phyloP scores from a whole-genome alignment of 2,888 invertebrate species.

The Cephus nigrinus region DNA sequence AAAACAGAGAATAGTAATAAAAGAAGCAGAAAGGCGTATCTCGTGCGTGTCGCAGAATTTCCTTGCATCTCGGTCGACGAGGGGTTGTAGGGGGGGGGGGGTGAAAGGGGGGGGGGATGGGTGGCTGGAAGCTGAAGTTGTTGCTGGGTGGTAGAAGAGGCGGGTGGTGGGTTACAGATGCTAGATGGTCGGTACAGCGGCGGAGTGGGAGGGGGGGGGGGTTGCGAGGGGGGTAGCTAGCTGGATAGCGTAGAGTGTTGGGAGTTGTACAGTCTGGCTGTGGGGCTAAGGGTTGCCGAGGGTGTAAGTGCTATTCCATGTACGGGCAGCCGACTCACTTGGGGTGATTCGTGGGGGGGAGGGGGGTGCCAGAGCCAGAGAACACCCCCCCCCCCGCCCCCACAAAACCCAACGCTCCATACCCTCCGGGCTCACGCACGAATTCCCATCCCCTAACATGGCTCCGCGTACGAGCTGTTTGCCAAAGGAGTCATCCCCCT shows the following conservation, averaged over 20 bases:
- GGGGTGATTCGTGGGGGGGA: background rate
- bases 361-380: background rate
- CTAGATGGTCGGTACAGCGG: background rate
- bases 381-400: slow-evolving; percentile 11
- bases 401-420: slow-evolving; percentile 1
- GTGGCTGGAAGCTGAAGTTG: background rate
- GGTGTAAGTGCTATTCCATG: slow-evolving; percentile 65
- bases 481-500: slow-evolving; percentile 37
- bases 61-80: background rate
- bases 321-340: slow-evolving; percentile 45
- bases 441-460: background rate
- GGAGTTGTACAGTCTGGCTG: slow-evolving; percentile 25
- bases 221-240: slow-evolving; percentile 15
- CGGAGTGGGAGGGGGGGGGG: slow-evolving; percentile 4
- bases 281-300: slow-evolving; percentile 42
- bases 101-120: too few species aligned
- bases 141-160: background rate
- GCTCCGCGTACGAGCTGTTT: slow-evolving; percentile 28
- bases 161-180: background rate
- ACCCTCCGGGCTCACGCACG: background rate
- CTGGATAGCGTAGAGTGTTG: slow-evolving; percentile 12
- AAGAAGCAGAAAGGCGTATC: background rate
- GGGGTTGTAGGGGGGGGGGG: too few species aligned
- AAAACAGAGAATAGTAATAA: background rate
- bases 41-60: background rate